Percentiles rank a stretch among this genome's conserved stretches.
Evolutionary conservation across 2,797 vertebrate species (phyloP).

Genomic region (Hydrolagus colliei): DNA sequence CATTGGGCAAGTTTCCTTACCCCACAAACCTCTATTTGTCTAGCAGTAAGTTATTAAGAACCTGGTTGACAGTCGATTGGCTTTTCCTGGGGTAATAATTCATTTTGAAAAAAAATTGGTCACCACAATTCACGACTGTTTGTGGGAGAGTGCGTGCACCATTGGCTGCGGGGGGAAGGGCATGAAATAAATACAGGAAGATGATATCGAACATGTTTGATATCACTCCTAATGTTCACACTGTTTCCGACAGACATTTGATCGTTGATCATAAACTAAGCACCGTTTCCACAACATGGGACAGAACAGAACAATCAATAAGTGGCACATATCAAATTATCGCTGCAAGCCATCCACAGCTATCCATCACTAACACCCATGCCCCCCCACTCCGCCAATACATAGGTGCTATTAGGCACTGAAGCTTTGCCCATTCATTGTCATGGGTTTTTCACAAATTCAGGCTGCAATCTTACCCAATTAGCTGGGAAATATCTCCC

Average conservation of each 20-base stretch:
- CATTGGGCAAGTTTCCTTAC: too few relatives aligned
- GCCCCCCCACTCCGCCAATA: too few relatives aligned
- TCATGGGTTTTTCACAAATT: neutral
- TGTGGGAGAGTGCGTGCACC: too few relatives aligned
- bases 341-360: neutral
- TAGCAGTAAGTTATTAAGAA: too few relatives aligned
- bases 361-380: neutral
- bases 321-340: neutral
- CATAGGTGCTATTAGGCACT: neutral
- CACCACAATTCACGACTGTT: too few relatives aligned
- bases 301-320: neutral
- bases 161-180: too few relatives aligned
- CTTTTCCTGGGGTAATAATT: too few relatives aligned
- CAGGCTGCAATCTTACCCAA: neutral
- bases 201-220: neutral
- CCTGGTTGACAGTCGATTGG: too few relatives aligned
- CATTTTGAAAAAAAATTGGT: too few relatives aligned
- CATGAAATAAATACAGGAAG: too few relatives aligned
- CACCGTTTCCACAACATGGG: neutral
- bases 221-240: neutral
- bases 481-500: neutral
- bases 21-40: too few relatives aligned
- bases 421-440: neutral
- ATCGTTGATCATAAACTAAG: neutral
- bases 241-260: constrained; percentile 3